Conservation (phyloP, 1,140 invertebrate species). For the Eubasilissa regina region DNA sequence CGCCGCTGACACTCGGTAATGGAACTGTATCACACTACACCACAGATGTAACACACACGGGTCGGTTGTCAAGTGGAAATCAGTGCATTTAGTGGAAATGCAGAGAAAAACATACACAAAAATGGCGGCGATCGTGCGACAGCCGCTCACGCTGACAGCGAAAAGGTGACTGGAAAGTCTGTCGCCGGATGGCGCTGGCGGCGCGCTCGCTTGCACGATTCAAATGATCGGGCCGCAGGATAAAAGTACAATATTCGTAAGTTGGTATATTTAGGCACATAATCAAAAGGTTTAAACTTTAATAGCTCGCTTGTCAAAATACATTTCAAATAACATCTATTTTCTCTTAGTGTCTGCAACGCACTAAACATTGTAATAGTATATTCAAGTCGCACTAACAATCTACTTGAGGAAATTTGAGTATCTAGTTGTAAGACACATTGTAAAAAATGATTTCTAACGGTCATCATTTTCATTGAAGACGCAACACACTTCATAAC, state of each 20-base stretch:
- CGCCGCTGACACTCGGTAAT: constrained; percentile 29
- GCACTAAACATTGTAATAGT: neutral
- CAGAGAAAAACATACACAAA: constrained; percentile 47
- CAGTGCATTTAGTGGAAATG: constrained; percentile 47
- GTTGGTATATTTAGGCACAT: neutral
- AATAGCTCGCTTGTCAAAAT: neutral
- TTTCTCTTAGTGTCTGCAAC: neutral
- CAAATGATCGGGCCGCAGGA: constrained; percentile 25
- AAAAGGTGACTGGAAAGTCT: constrained; percentile 40
- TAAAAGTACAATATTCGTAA: neutral
- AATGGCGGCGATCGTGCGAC: constrained; percentile 26
- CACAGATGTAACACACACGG: constrained; percentile 32
- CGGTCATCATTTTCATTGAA: neutral
- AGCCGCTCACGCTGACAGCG: constrained; percentile 49
- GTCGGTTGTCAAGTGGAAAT: constrained; percentile 50
- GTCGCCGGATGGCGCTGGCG: constrained; percentile 43
- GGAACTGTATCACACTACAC: constrained; percentile 37
- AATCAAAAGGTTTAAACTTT: neutral
- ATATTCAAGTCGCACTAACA: neutral
- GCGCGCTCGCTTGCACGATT: constrained; percentile 42
- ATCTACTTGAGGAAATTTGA: neutral
- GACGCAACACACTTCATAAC: neutral
- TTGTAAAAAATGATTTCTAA: no score
- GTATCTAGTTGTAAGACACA: neutral
- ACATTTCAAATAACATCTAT: neutral